A percentile compares a stretch with the other conserved stretches of the same genome.
These are phyloP conservation scores for Drosophila kanapiae DNA, from an alignment of 1,140 invertebrate species.

Conservation along the genomic window DNA sequence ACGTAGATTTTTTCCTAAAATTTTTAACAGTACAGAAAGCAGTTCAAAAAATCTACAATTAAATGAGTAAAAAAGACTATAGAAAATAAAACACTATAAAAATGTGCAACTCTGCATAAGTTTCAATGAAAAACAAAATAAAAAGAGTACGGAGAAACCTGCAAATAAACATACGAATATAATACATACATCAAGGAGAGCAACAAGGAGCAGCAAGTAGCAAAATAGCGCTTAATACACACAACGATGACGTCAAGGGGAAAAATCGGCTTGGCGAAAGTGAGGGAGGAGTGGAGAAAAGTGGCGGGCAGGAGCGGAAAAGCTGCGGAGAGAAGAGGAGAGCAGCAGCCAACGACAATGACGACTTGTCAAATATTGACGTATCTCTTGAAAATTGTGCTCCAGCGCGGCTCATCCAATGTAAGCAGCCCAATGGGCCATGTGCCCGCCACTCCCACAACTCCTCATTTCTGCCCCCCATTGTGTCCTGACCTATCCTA, in stretches of 20 bases:
- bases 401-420: slow-evolving; percentile 80
- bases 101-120: slow-evolving; percentile 61
- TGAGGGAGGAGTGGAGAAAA: background rate
- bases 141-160: slow-evolving; percentile 18
- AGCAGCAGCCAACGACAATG: slow-evolving; percentile 59
- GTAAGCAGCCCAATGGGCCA: slow-evolving; percentile 69
- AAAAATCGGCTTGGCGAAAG: slow-evolving; percentile 19
- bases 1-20: background rate
- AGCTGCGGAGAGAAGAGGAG: background rate
- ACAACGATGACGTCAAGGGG: slow-evolving; percentile 55
- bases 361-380: slow-evolving; percentile 85
- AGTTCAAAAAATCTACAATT: no score
- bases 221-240: slow-evolving; percentile 58
- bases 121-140: slow-evolving; percentile 48
- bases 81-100: slow-evolving; percentile 29
- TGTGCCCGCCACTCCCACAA: slow-evolving; percentile 16
- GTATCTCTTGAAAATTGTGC: slow-evolving; percentile 84
- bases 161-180: slow-evolving; percentile 13
- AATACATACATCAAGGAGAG: slow-evolving; percentile 6
- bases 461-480: background rate
- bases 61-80: no score
- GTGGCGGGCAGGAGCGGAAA: background rate
- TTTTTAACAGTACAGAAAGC: background rate
- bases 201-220: slow-evolving; percentile 21
- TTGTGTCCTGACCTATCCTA: slow-evolving; percentile 32